phyloP scores from a whole-genome alignment of 2,888 invertebrate species.

The Cenopis cana region DNA sequence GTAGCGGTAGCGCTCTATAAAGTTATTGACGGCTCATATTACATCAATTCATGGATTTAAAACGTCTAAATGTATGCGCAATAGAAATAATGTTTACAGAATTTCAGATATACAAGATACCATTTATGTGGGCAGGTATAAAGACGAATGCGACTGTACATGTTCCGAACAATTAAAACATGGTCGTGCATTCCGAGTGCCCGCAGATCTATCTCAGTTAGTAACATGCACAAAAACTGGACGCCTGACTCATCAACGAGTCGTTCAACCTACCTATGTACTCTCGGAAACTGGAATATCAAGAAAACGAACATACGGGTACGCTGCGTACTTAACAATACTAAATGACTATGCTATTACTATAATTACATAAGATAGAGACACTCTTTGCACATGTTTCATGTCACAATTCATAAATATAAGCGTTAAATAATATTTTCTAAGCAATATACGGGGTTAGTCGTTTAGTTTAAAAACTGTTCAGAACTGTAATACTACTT shows the following conservation, averaged over 20 bases:
- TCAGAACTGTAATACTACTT: too few species aligned
- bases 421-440: neutral
- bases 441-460: neutral
- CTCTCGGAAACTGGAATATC: constrained; percentile 42
- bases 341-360: constrained; percentile 3
- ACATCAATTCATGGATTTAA: neutral
- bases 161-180: constrained; percentile 33
- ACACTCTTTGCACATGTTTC: neutral
- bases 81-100: neutral
- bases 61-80: neutral
- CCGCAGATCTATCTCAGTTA: constrained; percentile 43
- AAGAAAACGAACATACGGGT: constrained; percentile 30
- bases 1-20: neutral
- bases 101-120: neutral
- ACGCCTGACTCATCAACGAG: constrained; percentile 42
- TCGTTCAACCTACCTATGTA: constrained; percentile 42
- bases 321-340: constrained; percentile 12
- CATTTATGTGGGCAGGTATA: neutral
- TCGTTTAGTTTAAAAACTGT: too few species aligned
- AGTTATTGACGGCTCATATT: neutral
- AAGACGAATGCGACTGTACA: constrained; percentile 8
- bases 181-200: constrained; percentile 16
- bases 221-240: constrained; percentile 42
- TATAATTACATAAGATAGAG: constrained; percentile 4
- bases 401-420: neutral